Conservation (phyloP, 2,113 vertebrate genomes). For the Tursiops truncatus region DNA sequence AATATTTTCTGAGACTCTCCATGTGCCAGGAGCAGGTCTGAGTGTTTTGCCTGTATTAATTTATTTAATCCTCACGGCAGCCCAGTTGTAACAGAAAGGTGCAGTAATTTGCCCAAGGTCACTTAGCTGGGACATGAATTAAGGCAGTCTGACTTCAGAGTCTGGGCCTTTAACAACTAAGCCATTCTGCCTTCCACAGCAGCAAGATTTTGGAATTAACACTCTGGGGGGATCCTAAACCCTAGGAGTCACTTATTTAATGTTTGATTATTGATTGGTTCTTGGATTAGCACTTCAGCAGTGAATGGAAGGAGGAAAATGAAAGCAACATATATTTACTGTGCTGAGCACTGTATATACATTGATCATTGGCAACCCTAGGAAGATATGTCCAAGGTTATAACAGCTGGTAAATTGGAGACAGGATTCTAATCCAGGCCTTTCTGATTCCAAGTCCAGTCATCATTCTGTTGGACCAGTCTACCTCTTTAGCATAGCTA, state of each 20-base stretch:
- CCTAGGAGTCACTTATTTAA: not conserved
- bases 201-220: slow-evolving; percentile 45
- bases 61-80: slow-evolving; percentile 5
- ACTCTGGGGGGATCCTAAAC: not conserved
- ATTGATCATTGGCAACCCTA: not conserved
- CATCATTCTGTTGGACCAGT: not conserved
- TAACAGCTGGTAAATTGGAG: not conserved
- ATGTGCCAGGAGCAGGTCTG: not conserved
- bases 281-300: slow-evolving; percentile 45
- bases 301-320: not conserved
- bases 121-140: not conserved
- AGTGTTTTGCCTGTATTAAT: not conserved
- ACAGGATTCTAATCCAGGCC: not conserved
- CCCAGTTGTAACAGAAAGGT: not conserved
- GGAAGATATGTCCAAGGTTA: not conserved
- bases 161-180: not conserved
- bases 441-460: not conserved
- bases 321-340: not conserved
- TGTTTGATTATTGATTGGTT: slow-evolving; percentile 39
- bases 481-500: not conserved
- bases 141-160: not conserved
- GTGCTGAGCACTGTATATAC: not conserved
- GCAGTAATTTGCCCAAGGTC: not conserved
- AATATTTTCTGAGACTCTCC: slow-evolving; percentile 13
- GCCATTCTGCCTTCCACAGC: not conserved